Conservation (phyloP, 1,140 invertebrate species). For the Drosophila grimshawi region DNA sequence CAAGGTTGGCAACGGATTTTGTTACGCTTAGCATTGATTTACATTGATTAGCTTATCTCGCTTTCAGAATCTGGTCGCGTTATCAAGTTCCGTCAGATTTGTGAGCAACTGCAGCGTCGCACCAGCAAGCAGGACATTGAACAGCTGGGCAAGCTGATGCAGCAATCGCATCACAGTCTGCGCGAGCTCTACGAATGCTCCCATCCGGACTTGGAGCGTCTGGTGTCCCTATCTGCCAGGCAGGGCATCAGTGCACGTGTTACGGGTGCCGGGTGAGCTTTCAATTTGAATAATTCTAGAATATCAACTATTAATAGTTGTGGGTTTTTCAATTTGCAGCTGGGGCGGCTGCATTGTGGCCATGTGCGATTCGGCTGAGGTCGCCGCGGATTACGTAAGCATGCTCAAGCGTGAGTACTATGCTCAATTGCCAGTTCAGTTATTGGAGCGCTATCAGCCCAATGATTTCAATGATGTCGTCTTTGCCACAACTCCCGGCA, state of each 20-base stretch:
- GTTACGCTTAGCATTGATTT: background rate
- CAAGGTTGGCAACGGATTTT: conserved; percentile 60
- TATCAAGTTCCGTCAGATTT: conserved; percentile 88
- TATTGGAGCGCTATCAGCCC: conserved; percentile 68
- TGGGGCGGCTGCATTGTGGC: conserved; percentile 99
- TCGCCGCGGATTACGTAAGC: conserved; percentile 89
- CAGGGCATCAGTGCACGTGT: conserved; percentile 93
- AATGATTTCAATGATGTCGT: conserved; percentile 85
- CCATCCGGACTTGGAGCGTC: conserved; percentile 93
- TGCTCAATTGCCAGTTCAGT: conserved; percentile 84
- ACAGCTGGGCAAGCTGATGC: conserved; percentile 93
- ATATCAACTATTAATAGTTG: conserved; percentile 8
- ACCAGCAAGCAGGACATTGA: conserved; percentile 48
- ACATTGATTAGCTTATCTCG: background rate
- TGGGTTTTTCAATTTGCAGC: conserved; percentile 85
- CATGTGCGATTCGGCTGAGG: conserved; percentile 89
- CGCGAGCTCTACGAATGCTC: conserved; percentile 96
- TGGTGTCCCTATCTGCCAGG: conserved; percentile 91
- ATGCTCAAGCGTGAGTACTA: conserved; percentile 90
- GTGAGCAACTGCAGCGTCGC: conserved; percentile 65
- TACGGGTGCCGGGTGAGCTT: conserved; percentile 94
- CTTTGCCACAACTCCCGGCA: conserved; percentile 86
- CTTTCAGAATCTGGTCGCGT: conserved; percentile 91
- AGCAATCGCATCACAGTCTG: conserved; percentile 94
- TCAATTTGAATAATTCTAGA: background rate